Percentiles rank a stretch among this genome's conserved stretches.
These are phyloP conservation scores for Eulemur macaco DNA, from an alignment of 2,113 vertebrate genomes.

Conservation along the genomic window DNA sequence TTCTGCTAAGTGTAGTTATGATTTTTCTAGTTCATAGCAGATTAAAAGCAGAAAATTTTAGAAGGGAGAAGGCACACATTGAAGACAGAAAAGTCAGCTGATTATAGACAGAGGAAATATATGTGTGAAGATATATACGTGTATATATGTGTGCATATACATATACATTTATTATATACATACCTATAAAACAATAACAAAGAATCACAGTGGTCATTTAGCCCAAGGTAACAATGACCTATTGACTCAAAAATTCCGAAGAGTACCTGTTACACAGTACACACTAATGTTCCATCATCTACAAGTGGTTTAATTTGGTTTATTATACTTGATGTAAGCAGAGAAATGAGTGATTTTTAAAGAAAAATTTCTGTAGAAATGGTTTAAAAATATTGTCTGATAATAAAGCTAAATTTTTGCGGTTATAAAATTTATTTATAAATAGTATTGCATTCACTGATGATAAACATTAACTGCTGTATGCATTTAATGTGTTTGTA, in stretches of 20 bases:
- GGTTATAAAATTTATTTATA: conserved; percentile 6
- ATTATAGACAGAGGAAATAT: background rate
- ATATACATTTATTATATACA: background rate
- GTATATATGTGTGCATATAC: too few relatives aligned
- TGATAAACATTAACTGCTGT: background rate
- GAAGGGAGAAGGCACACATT: background rate
- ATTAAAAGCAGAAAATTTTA: background rate
- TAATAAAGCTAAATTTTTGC: background rate
- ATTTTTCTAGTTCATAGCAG: background rate
- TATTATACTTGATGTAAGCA: background rate
- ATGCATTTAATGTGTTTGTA: background rate
- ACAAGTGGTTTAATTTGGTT: background rate
- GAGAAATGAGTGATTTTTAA: background rate
- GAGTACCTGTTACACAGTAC: background rate
- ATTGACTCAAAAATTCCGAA: background rate
- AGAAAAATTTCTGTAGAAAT: background rate
- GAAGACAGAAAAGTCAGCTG: background rate
- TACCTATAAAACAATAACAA: background rate
- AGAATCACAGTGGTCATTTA: background rate
- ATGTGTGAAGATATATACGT: too few relatives aligned
- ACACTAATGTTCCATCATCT: background rate
- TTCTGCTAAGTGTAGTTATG: background rate
- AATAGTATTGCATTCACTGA: background rate
- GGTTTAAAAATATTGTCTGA: background rate
- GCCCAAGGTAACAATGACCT: background rate